Evolutionary conservation across 2,113 vertebrate species (phyloP), one percentile per base, ranked within the genome.

Genomic region (Mellivora capensis): DNA sequence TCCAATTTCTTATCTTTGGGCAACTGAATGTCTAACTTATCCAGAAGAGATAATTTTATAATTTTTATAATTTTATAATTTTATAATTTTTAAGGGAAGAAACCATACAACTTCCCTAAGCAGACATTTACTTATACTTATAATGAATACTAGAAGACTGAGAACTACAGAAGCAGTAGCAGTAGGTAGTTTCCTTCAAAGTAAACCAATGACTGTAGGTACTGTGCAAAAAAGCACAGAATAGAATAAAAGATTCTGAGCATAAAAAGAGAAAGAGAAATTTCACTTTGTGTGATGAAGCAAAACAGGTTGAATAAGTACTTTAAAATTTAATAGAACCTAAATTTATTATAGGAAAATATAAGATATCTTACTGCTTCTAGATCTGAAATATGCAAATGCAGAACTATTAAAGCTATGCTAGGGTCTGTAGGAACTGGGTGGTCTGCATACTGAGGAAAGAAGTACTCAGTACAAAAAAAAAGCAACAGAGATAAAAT

Each of bases 51-150:
- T 54, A 54, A 54, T 64, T 96, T 39, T 67, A 67, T 11, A 57
- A 88, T 76, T 39, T 88, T 93, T 88, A 52, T 52, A 52, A 52
- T 62, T 95, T 39, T 67, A 76, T 11, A 47, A 83, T 77, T 42
- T 88, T 93, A 83, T 69, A 84, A 92, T 42, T 88, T 93, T 88
- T 69, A 84, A 92, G 67, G 29, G 54, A 90, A 80, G 5, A 93
- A 88, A 93, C 37, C 21, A 77, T 25, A 83, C 25, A 88, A 93
- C 37, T 69, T 57, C 8, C 25, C 18, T 47, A 83, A 83, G 61
- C 11, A 89, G 59, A 39, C 10, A 83, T 93, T 82, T 84, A 76
- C 37, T 88, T 4, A 92, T 14, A 67, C 12, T 37, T 87, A 7
- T 69, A 89, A 77, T 59, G 18, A 84, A 67, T 83, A 77, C 39